These are phyloP conservation scores for Diploscapter pachys DNA, from an alignment of 1,140 invertebrate species.

Conservation along the genomic window DNA sequence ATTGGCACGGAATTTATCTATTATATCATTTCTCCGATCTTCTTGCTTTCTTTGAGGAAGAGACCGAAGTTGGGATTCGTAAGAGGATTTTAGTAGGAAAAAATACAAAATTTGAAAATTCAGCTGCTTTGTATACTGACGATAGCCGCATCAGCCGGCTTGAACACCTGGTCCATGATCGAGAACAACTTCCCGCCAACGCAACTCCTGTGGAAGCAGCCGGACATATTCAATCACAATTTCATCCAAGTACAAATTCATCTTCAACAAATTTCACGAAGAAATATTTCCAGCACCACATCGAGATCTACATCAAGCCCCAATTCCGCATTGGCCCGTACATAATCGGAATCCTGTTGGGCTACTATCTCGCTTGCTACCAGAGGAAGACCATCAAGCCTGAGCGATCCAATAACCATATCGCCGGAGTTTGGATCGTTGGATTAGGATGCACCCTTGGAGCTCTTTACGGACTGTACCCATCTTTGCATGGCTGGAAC, in stretches of 20 bases:
- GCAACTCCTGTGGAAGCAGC: conserved; percentile 58
- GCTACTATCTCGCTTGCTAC: conserved; percentile 57
- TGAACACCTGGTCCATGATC: conserved; percentile 49
- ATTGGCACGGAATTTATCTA: conserved; percentile 59
- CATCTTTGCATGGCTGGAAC: conserved; percentile 54
- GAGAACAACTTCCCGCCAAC: conserved; percentile 57
- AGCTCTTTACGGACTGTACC: conserved; percentile 56
- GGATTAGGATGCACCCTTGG: conserved; percentile 20
- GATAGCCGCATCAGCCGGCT: conserved; percentile 37
- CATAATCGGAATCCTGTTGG: conserved; percentile 61
- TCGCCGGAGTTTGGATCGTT: conserved; percentile 13
- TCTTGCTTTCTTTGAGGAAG: conserved; percentile 50
- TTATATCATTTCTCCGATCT: conserved; percentile 56
- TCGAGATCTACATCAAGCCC: conserved; percentile 62
- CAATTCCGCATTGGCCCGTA: conserved; percentile 62
- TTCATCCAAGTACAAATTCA: conserved; percentile 39
- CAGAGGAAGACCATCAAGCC: conserved; percentile 47
- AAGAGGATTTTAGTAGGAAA: background rate
- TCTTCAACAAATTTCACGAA: background rate
- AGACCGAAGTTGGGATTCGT: conserved; percentile 44
- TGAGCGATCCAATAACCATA: conserved; percentile 22
- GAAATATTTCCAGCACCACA: conserved; percentile 44
- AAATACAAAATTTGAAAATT: background rate
- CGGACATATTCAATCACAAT: conserved; percentile 54
- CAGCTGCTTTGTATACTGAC: conserved; percentile 15